Conservation (phyloP, 1,140 invertebrate species). For the Metopolophium dirhodum region DNA sequence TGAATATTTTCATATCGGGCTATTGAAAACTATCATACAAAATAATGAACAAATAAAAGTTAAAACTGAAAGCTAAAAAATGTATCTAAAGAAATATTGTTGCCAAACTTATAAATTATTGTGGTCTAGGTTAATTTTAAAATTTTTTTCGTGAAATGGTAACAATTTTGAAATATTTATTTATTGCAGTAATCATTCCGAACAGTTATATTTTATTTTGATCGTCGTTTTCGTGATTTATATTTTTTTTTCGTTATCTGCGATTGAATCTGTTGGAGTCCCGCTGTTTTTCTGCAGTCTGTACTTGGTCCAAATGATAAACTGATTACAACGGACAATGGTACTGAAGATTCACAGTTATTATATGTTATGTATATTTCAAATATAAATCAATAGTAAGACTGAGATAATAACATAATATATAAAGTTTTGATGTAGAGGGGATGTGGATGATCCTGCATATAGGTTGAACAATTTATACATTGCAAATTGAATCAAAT, state of each 20-base stretch:
- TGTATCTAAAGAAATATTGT: neutral
- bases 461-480: neutral
- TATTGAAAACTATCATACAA: neutral
- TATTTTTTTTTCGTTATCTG: neutral
- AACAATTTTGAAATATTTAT: neutral
- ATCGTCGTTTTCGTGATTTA: constrained; percentile 14
- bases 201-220: constrained; percentile 25
- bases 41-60: neutral
- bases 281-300: constrained; percentile 21
- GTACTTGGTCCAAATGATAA: constrained; percentile 31
- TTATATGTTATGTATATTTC: neutral
- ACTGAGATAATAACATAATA: neutral
- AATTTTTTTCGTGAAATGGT: neutral
- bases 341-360: constrained; percentile 33
- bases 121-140: neutral
- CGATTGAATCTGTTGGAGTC: constrained; percentile 9
- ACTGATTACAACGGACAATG: constrained; percentile 28
- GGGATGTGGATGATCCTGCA: neutral
- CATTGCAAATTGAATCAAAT: constrained; percentile 4
- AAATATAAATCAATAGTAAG: constrained; percentile 26
- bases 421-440: neutral
- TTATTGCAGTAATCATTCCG: neutral
- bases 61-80: neutral
- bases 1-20: neutral
- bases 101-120: neutral